Base-by-base conservation (phyloP, 2,888 invertebrate species). In the Caenorhabditis japonica region DNA sequence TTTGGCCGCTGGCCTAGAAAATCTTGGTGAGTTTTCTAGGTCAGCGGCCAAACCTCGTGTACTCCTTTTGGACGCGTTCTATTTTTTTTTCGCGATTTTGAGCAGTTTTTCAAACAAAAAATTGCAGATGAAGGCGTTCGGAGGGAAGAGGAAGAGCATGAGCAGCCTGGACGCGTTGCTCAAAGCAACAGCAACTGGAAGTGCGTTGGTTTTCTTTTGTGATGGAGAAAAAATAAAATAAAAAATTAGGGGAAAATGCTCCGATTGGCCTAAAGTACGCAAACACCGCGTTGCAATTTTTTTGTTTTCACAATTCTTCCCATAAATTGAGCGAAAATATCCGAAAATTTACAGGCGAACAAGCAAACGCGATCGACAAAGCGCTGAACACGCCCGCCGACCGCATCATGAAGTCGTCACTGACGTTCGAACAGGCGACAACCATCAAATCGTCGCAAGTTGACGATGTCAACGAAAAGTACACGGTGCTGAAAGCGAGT, bases 121-220 rank as follows among this genome's bases (percentile, higher is more conserved):
- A 34, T 39, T 41, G 36, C 33, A 34, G 34, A 69, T 60, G 55
- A 60, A 53, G 15, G 21, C 41, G n/a, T 47, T 34, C 12, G 27
- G 13, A 2, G 15, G 12, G 19, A 56, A 71, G 46, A 41, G 55
- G 15, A 71, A 46, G 21, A 58, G 38, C 12, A 12, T 36, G 12
- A 61, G 56, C n/a, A 71, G 71, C 49, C 49, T 76, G 41, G 83
- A 83, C 52, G 66, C 64, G 3, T 27, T 77, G 27, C 51, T 77
- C 4, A 77, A 75, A 52, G 72, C 69, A 43, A 72, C 72, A 4
- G 77, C 75, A 12, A 55, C 62, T 1, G 75, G 75, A 62, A 61
- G 62, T 69, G 0, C n/a, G 61, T 39, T 15, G 3, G n/a, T 47
- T 10, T 21, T n/a, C 10, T 30, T 2, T 7, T n/a, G n/a, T 10